phyloP scores from a whole-genome alignment of 2,797 vertebrate species.

The Carduelis carduelis region DNA sequence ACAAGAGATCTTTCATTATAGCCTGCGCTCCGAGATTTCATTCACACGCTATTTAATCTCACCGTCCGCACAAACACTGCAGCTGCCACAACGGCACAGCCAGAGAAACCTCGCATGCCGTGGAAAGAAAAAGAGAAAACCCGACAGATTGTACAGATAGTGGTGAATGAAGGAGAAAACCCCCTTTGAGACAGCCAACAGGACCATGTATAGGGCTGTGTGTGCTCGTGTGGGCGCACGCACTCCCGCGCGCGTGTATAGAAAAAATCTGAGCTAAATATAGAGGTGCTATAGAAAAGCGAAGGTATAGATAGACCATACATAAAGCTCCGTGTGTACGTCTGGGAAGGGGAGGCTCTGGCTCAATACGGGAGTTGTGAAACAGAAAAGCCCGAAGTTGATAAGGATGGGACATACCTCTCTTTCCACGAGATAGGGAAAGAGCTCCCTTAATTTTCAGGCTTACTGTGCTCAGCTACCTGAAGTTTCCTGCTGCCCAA shows the following conservation, averaged over 20 bases:
- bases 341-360: background rate
- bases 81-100: background rate
- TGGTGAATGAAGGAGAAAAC: background rate
- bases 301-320: conserved; percentile 19
- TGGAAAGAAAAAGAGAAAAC: background rate
- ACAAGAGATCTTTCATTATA: background rate
- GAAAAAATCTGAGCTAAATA: conserved; percentile 25
- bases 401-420: background rate
- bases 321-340: background rate
- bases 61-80: background rate
- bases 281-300: conserved; percentile 50
- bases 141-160: background rate
- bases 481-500: background rate
- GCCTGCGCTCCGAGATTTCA: background rate
- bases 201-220: conserved; percentile 20
- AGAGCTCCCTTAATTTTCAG: background rate
- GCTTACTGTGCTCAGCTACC: background rate
- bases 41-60: conserved; percentile 17
- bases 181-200: background rate
- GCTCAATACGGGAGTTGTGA: fast-evolving
- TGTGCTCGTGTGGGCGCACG: background rate
- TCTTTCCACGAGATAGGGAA: background rate
- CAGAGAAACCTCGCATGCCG: background rate
- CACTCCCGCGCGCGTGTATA: background rate
- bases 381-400: background rate